Conservation (phyloP, 1,140 invertebrate species). For the Thaumatotibia leucotreta region DNA sequence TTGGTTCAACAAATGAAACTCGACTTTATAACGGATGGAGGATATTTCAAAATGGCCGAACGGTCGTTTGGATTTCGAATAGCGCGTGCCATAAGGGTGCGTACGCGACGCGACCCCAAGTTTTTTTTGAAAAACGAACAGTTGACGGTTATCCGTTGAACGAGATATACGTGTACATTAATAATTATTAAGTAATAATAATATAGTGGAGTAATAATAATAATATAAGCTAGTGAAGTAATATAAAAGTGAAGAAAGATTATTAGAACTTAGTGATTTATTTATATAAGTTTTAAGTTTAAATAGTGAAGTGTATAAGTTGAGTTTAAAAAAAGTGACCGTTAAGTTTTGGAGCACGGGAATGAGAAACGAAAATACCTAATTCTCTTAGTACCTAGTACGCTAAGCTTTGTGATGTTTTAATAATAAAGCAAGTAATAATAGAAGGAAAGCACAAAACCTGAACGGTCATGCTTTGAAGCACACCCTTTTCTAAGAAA, state of each 20-base stretch:
- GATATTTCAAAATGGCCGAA: conserved; percentile 9
- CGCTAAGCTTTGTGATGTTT: background rate
- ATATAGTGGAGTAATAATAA: conserved; percentile 14
- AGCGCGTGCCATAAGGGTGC: conserved; percentile 68
- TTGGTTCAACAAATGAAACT: background rate
- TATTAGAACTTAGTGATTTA: too few species aligned
- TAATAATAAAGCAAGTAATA: conserved; percentile 14
- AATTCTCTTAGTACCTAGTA: background rate
- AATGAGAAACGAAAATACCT: background rate
- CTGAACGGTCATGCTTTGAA: conserved; percentile 43
- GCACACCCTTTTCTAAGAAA: conserved; percentile 37
- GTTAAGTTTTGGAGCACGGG: background rate
- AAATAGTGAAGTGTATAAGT: conserved; percentile 11
- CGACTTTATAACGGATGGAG: background rate
- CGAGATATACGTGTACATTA: conserved; percentile 23
- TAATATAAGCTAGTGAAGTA: background rate
- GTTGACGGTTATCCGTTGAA: conserved; percentile 53
- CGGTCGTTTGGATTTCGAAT: conserved; percentile 25
- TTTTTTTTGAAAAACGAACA: conserved; percentile 50
- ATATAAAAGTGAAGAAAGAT: conserved; percentile 5
- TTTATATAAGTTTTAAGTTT: conserved; percentile 3
- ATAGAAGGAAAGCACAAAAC: conserved; percentile 31
- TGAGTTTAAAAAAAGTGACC: conserved; percentile 11
- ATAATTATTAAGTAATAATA: background rate
- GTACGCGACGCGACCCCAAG: conserved; percentile 53